These are phyloP conservation scores for Stegostoma tigrinum DNA, from an alignment of 2,113 vertebrate species.

Conservation along the genomic window DNA sequence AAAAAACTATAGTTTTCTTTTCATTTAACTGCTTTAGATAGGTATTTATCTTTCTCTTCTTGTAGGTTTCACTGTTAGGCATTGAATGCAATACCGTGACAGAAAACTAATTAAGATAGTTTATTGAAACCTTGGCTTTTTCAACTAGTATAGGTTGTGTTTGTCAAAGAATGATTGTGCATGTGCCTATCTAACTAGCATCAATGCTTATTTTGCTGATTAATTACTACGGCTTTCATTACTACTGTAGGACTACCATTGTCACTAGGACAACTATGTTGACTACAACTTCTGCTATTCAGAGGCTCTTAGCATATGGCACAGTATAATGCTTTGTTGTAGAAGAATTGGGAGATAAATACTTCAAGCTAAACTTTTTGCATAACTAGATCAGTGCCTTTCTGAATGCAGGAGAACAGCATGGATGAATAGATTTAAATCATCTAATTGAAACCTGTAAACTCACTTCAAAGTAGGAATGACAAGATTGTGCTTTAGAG, in stretches of 20 bases:
- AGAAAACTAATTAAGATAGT: slow-evolving; percentile 47
- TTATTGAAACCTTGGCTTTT: slow-evolving; percentile 70
- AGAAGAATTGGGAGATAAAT: slow-evolving; percentile 58
- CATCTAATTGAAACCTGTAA: slow-evolving; percentile 49
- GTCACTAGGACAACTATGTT: slow-evolving; percentile 55
- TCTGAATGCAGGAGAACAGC: slow-evolving; percentile 68
- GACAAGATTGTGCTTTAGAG: slow-evolving; percentile 65
- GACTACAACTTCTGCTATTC: slow-evolving; percentile 59
- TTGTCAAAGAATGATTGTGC: slow-evolving; percentile 81
- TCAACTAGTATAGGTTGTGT: slow-evolving; percentile 78
- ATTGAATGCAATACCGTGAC: slow-evolving; percentile 57
- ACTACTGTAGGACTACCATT: slow-evolving; percentile 54
- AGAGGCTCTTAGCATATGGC: slow-evolving; percentile 62
- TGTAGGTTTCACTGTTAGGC: slow-evolving; percentile 69
- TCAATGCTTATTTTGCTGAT: slow-evolving; percentile 67
- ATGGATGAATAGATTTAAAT: slow-evolving; percentile 64
- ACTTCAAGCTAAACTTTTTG: slow-evolving; percentile 44
- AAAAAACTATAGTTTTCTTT: slow-evolving; percentile 70
- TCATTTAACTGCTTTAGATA: slow-evolving; percentile 70
- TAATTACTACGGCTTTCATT: slow-evolving; percentile 58
- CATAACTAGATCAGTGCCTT: slow-evolving; percentile 63
- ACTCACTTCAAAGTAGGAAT: slow-evolving; percentile 57
- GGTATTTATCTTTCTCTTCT: slow-evolving; percentile 71
- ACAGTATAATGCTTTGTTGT: slow-evolving; percentile 55
- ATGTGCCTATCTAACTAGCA: slow-evolving; percentile 79